Conservation (phyloP, 2,113 vertebrate species). For the Psilopogon haemacephalus region DNA sequence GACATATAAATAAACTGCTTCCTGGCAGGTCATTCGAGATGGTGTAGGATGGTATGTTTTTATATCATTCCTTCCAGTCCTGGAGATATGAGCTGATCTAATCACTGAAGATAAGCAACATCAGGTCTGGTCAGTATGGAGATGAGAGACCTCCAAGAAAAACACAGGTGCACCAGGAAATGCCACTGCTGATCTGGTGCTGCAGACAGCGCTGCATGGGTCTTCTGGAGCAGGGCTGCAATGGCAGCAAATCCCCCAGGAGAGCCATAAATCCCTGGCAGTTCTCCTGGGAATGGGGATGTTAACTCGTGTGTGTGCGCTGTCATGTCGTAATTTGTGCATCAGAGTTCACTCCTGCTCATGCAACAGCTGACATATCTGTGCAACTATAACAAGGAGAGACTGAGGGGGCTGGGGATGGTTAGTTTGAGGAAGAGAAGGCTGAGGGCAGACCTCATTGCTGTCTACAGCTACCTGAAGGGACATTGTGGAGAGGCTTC, state of each 20-base stretch:
- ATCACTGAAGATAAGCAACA: neutral
- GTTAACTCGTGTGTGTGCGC: neutral
- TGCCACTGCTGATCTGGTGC: neutral
- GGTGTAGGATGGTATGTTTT: slow-evolving; percentile 49
- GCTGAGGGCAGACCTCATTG: too few relatives aligned
- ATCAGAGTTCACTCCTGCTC: neutral
- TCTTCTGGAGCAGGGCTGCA: neutral
- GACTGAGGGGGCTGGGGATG: too few relatives aligned
- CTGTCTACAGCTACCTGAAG: too few relatives aligned
- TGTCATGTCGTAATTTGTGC: neutral
- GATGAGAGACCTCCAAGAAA: slow-evolving; percentile 51
- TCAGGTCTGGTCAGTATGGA: neutral
- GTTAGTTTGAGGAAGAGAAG: too few relatives aligned
- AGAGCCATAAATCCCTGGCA: neutral
- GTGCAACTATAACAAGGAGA: rapidly evolving
- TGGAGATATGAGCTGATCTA: slow-evolving; percentile 35
- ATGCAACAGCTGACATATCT: rapidly evolving
- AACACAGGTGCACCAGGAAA: slow-evolving; percentile 68
- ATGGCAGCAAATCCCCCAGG: neutral
- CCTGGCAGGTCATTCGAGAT: neutral
- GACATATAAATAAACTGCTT: slow-evolving; percentile 16
- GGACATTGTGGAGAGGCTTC: too few relatives aligned
- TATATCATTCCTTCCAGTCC: slow-evolving; percentile 28
- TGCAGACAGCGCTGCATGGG: neutral
- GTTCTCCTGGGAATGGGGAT: neutral